Evolutionary conservation across 2,113 vertebrate species (phyloP), one percentile per base, ranked within the genome.

Genomic region (Scolopax mira): DNA sequence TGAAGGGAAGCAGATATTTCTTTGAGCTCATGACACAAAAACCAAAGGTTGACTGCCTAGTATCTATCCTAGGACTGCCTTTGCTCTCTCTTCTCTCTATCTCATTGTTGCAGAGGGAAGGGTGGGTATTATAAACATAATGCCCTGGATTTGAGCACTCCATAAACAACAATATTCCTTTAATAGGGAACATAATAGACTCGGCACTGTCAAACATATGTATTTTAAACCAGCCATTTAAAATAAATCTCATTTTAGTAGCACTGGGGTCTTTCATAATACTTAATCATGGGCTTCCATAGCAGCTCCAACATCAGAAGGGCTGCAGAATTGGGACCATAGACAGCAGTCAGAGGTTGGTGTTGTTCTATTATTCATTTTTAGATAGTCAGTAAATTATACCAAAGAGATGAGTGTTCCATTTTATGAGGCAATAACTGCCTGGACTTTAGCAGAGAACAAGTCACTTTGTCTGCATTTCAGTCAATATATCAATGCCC

Each of bases 311-410:
- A 25, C 67, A 72, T 22, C 4, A 11, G 25, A 60, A 60, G 13
- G 23, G 15, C 30, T 70, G 41, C 37, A 58, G 82, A 84, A 51
- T 30, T 37, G 64, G 64, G 31, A 54, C 74, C 35, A 31, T 23
- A 9, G 41, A 67, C 7, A 6, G 48, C 78, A 86, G 41, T 44
- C 87, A 62, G 46, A 85, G 42, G 52, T 28, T 75, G 42, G 31
- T 80, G 64, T 37, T 93, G 22, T 80, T 83, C 55, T 57, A 89
- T 95, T 82, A 96, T 52, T 96, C 60, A 93, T 83, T 92, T 91
- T 75, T 30, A 90, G 64, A 58, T 55, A 89, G 84, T 60, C 85
- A 79, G 24, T 94, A 96, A 97, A 97, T 95, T 92, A 80, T 31
- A 75, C 16, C 30, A 60, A 72, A 82, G 64, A 93, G 71, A 93